These are phyloP conservation scores for Caenorhabditis panamensis DNA, from an alignment of 2,888 invertebrate genomes.

Conservation along the genomic window DNA sequence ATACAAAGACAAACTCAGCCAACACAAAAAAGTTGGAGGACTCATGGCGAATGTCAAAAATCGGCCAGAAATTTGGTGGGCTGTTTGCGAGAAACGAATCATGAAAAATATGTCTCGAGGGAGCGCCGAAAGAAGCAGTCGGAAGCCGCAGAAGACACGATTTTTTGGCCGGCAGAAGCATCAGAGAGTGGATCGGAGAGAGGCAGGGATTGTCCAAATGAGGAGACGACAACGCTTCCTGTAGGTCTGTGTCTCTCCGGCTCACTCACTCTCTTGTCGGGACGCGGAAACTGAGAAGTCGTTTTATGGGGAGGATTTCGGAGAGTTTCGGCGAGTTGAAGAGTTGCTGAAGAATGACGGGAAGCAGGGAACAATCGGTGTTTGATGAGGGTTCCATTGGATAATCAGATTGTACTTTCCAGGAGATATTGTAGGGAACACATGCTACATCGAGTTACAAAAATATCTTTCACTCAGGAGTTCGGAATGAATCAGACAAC, in stretches of 20 bases:
- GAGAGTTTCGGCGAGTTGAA: constrained; percentile 21
- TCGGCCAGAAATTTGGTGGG: constrained; percentile 51
- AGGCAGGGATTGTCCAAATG: constrained; percentile 17
- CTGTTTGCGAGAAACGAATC: constrained; percentile 53
- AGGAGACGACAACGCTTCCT: constrained; percentile 41
- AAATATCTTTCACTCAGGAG: too few relatives aligned
- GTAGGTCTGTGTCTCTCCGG: constrained; percentile 33
- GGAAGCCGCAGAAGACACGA: constrained; percentile 28
- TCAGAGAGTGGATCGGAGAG: constrained; percentile 32
- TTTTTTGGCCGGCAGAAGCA: constrained; percentile 35
- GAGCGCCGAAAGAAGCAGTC: constrained; percentile 2
- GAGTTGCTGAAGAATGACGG: constrained; percentile 13
- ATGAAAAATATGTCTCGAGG: constrained; percentile 65
- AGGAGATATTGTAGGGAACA: too few relatives aligned
- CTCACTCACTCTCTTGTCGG: neutral
- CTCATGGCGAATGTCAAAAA: constrained; percentile 56
- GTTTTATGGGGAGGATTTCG: constrained; percentile 47
- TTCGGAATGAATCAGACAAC: too few relatives aligned
- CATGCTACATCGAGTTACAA: too few relatives aligned
- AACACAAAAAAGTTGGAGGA: constrained; percentile 23
- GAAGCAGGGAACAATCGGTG: neutral
- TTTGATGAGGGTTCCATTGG: too few relatives aligned
- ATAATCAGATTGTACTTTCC: too few relatives aligned
- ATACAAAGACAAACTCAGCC: neutral
- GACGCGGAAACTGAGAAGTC: constrained; percentile 24